A percentile compares a stretch with the other conserved stretches of the same genome.
phyloP scores from a whole-genome alignment of 2,113 vertebrate species.

The Festucalex cinctus region DNA sequence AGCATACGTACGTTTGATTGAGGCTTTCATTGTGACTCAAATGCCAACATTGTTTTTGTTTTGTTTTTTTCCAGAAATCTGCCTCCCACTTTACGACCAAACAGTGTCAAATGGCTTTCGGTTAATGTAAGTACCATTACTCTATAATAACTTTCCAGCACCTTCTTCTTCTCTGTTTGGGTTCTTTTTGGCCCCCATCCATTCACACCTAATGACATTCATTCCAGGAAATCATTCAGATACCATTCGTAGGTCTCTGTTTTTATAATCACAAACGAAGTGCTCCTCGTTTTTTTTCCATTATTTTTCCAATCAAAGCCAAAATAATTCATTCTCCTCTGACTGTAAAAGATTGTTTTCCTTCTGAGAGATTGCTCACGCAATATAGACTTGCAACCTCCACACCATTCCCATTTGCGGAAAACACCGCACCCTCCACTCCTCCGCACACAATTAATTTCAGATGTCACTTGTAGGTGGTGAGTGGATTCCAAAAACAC shows the following conservation, averaged over 20 bases:
- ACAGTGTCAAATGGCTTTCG: neutral
- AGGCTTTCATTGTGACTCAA: neutral
- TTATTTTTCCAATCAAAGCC: slow-evolving; percentile 57
- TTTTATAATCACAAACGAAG: slow-evolving; percentile 60
- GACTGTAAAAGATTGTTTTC: slow-evolving; percentile 53
- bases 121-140: neutral
- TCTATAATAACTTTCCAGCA: slow-evolving; percentile 15
- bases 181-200: slow-evolving; percentile 30
- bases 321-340: slow-evolving; percentile 54
- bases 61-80: too few species aligned
- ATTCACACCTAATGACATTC: slow-evolving; percentile 51
- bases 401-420: slow-evolving; percentile 30
- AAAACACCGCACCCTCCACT: slow-evolving; percentile 43
- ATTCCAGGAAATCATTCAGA: slow-evolving; percentile 63
- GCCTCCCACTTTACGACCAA: neutral
- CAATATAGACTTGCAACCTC: slow-evolving; percentile 22
- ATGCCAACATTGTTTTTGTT: too few species aligned
- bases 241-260: slow-evolving; percentile 46
- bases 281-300: slow-evolving; percentile 32
- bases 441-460: slow-evolving; percentile 54
- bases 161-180: slow-evolving; percentile 18
- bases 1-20: neutral
- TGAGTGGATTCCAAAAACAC: slow-evolving; percentile 50
- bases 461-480: slow-evolving; percentile 57
- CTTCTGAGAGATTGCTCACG: slow-evolving; percentile 30